Evolutionary conservation across 1,140 invertebrate species (phyloP), one percentile per base, ranked within the genome.

Genomic region (Cardiocondyla obscurior): DNA sequence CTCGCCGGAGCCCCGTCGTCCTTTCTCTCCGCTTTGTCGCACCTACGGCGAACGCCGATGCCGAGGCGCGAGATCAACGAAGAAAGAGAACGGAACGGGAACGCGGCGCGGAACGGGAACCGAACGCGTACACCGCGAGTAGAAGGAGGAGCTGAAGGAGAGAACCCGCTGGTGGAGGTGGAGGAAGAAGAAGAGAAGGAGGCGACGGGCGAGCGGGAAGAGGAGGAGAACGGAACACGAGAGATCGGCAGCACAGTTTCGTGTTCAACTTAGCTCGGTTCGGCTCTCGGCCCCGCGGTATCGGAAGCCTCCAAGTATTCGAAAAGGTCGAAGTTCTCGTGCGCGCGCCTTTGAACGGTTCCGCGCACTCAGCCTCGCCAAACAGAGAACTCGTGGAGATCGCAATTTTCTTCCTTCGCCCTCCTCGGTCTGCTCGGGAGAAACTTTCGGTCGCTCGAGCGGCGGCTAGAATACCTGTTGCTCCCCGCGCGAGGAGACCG

Each of bases 201-300:
- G 84, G 72, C 60, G 65, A 30, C 49, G 55, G 76, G 72, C 55
- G 51, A 42, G 76, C 46, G 55, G 72, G 69, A 83, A 65, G 76
- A 83, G 81, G 82, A 91, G 91, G 88, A 91, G 89, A 90, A 88
- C 88, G 85, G 85, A 91, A 91, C 85, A 91, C 90, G 90, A 92
- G 91, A 92, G 92, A 92, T 92, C 92, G 90, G 92, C 91, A 90
- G 91, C 91, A 92, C 92, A 93, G 92, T 92, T 91, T 92, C 90
- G 90, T 91, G 91, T 82, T 89, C 86, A 90, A 83, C 85, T 88
- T 73, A 84, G 86, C 88, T 90, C 85, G 85, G 86, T 79, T 88
- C 85, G 83, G 85, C 88, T 89, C 88, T 88, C 77, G 83, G 70
- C 62, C 83, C 89, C 82, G 84, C 42, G 49, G 64, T 88, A 89